Evolutionary conservation across 1,140 invertebrate species (phyloP), one percentile per base, ranked within the genome.

Genomic region (Heliconius himera): DNA sequence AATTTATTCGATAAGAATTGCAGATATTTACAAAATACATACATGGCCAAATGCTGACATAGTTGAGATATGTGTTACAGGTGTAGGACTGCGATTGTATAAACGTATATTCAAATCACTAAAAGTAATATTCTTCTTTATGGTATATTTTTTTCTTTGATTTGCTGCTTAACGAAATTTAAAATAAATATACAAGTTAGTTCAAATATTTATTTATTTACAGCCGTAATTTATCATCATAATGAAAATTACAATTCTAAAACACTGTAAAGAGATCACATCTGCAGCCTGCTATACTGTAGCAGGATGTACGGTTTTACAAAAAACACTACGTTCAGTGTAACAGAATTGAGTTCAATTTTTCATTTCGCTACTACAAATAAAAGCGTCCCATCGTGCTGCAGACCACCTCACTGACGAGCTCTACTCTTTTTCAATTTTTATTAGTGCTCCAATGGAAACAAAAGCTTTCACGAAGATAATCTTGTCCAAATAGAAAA

Each of bases 281-380:
- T n/a, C 8, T 9, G 54, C 9, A 56, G 54, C 20, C 8, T 56
- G 41, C 41, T 16, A 46, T 22, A 22, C 8, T 22, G n/a, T 22
- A 56, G n/a, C n/a, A 56, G 54, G 51, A 54, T 54, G 20, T 54
- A 54, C 36, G 29, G 16, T 72, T 79, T 74, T 51, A 78, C 56
- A 66, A 16, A 78, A 49, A 78, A 51, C 46, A 74, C 56, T 78
- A 36, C 54, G 46, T 70, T 74, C 73, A 22, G 56, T 46, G 78
- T 73, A 82, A 80, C 84, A 79, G 81, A 81, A 81, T 80, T 85
- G 78, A 77, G 79, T 85, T 84, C 79, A 84, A 86, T 87, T 85
- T 88, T 88, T 88, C 85, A 84, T 85, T 86, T 84, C 75, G 82
- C 70, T 84, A 83, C 82, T 83, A 79, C 82, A 88, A 86, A 86